Evolutionary conservation across 2,888 invertebrate genomes (phyloP).

Genomic region (Neocrepidodera transversa): DNA sequence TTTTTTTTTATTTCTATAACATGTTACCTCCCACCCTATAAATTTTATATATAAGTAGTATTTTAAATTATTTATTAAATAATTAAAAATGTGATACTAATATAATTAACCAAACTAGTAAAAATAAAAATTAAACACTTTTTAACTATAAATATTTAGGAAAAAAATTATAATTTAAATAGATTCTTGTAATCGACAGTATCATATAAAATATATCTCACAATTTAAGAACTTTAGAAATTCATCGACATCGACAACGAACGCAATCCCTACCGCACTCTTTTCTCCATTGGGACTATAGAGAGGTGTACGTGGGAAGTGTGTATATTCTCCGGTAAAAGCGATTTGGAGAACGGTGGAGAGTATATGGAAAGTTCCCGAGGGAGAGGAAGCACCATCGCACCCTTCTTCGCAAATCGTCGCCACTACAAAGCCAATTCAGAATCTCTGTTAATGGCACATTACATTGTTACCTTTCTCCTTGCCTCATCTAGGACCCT

Average conservation of each 20-base stretch:
- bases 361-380: conserved; percentile 30
- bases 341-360: conserved; percentile 20
- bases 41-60: no score
- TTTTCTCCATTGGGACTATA: conserved; percentile 16
- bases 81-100: no score
- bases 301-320: conserved; percentile 14
- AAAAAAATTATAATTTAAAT: no score
- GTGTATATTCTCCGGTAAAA: conserved; percentile 24
- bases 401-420: conserved; percentile 49
- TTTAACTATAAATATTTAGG: no score
- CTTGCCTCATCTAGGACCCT: conserved; percentile 42
- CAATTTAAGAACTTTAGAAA: not conserved
- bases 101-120: no score
- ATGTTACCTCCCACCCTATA: no score
- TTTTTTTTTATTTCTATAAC: no score
- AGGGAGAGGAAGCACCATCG: conserved; percentile 37
- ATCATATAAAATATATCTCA: no score
- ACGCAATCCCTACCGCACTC: conserved; percentile 6
- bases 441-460: conserved; percentile 63
- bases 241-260: not conserved
- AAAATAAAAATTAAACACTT: no score
- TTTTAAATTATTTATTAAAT: no score
- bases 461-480: conserved; percentile 63
- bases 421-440: conserved; percentile 62
- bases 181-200: no score